phyloP scores from a whole-genome alignment of 2,113 vertebrate species.

The Tragulus kanchil region DNA sequence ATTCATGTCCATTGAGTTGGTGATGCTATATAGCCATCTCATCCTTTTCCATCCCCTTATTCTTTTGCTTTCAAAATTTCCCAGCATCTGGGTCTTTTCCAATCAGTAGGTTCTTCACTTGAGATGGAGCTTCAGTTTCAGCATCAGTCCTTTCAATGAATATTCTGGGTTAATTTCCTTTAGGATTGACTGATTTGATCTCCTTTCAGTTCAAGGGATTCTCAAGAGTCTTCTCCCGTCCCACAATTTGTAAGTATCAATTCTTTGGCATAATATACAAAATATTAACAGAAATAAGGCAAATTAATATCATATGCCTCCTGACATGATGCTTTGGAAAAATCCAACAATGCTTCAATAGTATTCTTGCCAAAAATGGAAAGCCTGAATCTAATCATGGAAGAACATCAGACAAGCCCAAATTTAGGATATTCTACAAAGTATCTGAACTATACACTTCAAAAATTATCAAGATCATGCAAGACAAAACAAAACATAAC shows the following conservation, averaged over 20 bases:
- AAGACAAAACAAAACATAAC: not conserved
- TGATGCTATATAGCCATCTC: not conserved
- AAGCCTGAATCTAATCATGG: not conserved
- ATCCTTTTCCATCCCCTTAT: not conserved
- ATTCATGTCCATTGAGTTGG: not conserved
- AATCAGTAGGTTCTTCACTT: not conserved
- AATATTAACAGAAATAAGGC: not conserved
- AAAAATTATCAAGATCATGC: not conserved
- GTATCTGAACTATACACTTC: not conserved
- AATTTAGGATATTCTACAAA: not conserved
- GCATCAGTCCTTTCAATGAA: not conserved
- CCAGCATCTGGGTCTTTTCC: not conserved
- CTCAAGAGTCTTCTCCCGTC: not conserved
- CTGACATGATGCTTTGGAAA: constrained; percentile 1
- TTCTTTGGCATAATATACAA: too few species aligned
- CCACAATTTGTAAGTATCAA: not conserved
- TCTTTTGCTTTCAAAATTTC: not conserved
- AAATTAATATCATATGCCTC: not conserved
- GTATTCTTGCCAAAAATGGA: not conserved
- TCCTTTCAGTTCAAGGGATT: not conserved
- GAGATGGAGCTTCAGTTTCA: not conserved
- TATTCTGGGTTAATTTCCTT: not conserved
- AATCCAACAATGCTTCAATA: not conserved
- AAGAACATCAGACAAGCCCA: not conserved
- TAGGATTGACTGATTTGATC: not conserved